These are phyloP conservation scores for Nymphalis io DNA, from an alignment of 1,140 invertebrate species.

Conservation along the genomic window DNA sequence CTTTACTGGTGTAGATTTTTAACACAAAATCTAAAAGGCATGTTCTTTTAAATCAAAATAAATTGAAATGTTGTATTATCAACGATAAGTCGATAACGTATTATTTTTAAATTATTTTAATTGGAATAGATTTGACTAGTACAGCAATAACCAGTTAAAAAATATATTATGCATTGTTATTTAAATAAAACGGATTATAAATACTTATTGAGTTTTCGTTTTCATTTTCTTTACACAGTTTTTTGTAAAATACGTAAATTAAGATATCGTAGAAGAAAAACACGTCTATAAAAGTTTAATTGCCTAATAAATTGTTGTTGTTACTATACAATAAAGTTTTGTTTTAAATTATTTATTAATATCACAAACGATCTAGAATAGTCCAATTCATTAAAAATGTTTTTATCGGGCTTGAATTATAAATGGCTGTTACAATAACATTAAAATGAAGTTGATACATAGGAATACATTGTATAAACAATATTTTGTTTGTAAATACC, in stretches of 20 bases:
- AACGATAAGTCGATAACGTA: too few species aligned
- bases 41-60: too few species aligned
- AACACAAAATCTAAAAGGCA: too few species aligned
- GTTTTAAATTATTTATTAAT: conserved; percentile 9
- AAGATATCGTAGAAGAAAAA: conserved; percentile 1
- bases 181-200: not conserved
- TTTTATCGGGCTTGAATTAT: not conserved
- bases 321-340: not conserved
- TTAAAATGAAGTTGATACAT: conserved; percentile 13
- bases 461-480: conserved; percentile 26
- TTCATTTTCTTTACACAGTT: not conserved
- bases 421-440: not conserved
- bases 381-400: conserved; percentile 1
- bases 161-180: not conserved
- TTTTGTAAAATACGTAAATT: not conserved
- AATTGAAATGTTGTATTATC: too few species aligned
- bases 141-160: not conserved
- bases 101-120: too few species aligned
- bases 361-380: conserved; percentile 3
- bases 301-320: not conserved
- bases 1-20: too few species aligned
- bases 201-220: not conserved
- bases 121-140: too few species aligned
- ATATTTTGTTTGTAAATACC: conserved; percentile 27
- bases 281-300: conserved; percentile 11